Evolutionary conservation across 2,113 vertebrate species (phyloP).

Genomic region (Cygnus atratus): DNA sequence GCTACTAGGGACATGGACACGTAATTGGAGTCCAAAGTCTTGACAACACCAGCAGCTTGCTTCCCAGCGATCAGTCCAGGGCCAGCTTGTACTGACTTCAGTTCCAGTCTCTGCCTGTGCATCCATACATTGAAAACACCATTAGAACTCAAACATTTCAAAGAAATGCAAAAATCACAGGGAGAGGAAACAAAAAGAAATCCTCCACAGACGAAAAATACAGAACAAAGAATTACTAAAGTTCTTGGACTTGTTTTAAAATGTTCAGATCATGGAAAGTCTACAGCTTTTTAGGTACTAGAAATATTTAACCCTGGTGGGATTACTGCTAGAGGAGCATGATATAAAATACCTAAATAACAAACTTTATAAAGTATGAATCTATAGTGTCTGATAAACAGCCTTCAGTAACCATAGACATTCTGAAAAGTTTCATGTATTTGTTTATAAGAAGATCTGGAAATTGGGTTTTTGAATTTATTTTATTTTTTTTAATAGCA

Average conservation of each 20-base stretch:
- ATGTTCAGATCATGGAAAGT: background rate
- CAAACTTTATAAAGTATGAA: background rate
- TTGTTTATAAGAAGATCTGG: background rate
- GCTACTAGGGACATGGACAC: slow-evolving; percentile 81
- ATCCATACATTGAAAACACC: background rate
- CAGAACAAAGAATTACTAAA: background rate
- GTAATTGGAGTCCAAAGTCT: slow-evolving; percentile 85
- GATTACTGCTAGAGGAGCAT: background rate
- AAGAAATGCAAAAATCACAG: background rate
- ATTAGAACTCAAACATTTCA: background rate
- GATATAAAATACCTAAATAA: background rate
- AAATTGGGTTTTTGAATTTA: background rate
- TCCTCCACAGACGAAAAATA: background rate
- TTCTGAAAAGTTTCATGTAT: background rate
- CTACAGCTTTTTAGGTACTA: background rate
- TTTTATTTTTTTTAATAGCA: background rate
- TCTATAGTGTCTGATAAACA: background rate
- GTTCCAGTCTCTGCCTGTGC: slow-evolving; percentile 85
- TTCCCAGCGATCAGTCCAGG: slow-evolving; percentile 82
- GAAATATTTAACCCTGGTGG: background rate
- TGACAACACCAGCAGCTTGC: slow-evolving; percentile 79
- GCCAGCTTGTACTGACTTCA: slow-evolving; percentile 81
- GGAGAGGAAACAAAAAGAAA: background rate
- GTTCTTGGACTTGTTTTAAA: background rate
- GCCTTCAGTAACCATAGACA: background rate